Conservation (phyloP, 1,140 invertebrate genomes). For the Drosophila chauvacae region DNA sequence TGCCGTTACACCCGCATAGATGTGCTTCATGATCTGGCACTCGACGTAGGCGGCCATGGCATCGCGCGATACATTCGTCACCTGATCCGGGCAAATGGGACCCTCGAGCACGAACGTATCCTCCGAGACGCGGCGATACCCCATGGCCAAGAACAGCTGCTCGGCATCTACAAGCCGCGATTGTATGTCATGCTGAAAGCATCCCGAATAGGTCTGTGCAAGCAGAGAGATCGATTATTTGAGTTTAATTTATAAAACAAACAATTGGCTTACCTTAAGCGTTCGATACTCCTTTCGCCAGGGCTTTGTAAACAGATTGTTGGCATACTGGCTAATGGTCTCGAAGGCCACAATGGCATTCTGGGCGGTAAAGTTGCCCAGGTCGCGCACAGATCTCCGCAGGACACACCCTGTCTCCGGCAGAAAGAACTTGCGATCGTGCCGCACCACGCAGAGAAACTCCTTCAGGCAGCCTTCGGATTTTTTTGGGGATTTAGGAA, state of each 20-base stretch:
- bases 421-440: slow-evolving; percentile 91
- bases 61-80: slow-evolving; percentile 91
- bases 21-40: slow-evolving; percentile 90
- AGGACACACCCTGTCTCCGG: slow-evolving; percentile 90
- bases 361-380: slow-evolving; percentile 91
- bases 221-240: too few species aligned
- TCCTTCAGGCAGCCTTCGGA: slow-evolving; percentile 89
- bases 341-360: slow-evolving; percentile 92
- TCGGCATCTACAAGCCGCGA: slow-evolving; percentile 91
- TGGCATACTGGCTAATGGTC: slow-evolving; percentile 92
- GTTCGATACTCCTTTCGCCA: slow-evolving; percentile 94
- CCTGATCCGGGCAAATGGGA: slow-evolving; percentile 92
- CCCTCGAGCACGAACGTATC: slow-evolving; percentile 87
- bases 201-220: slow-evolving; percentile 93
- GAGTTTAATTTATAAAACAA: slow-evolving; percentile 41
- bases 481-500: neutral
- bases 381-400: slow-evolving; percentile 88
- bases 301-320: slow-evolving; percentile 92
- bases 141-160: slow-evolving; percentile 91
- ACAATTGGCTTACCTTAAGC: too few species aligned
- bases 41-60: slow-evolving; percentile 95
- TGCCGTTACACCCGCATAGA: slow-evolving; percentile 79
- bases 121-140: slow-evolving; percentile 87
- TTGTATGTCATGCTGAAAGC: slow-evolving; percentile 94
- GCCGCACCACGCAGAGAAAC: slow-evolving; percentile 91